Evolutionary conservation across 2,797 vertebrate genomes (phyloP).

Genomic region (Ctenopoma kingsleyae): DNA sequence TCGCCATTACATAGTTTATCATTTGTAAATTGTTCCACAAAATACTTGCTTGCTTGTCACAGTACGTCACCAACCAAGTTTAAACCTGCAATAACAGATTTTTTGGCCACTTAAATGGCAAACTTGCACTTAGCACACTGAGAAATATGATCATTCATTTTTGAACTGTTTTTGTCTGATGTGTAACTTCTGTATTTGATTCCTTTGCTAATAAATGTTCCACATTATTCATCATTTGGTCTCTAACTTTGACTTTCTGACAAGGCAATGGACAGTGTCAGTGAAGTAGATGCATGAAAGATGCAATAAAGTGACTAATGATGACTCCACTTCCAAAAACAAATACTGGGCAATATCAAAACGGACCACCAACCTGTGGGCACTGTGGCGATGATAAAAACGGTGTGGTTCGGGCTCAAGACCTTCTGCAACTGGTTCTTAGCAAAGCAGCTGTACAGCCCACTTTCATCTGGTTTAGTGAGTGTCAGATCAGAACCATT

Average conservation of each 20-base stretch:
- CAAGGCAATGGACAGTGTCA: too few relatives aligned
- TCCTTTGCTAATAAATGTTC: too few relatives aligned
- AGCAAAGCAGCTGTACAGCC: constrained; percentile 62
- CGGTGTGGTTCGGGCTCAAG: neutral
- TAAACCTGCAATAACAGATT: too few relatives aligned
- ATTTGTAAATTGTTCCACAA: too few relatives aligned
- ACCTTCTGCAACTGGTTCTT: rapidly evolving
- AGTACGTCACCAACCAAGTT: neutral
- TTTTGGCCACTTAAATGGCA: too few relatives aligned
- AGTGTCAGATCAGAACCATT: constrained; percentile 26
- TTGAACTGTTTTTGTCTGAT: too few relatives aligned
- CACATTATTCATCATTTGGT: too few relatives aligned
- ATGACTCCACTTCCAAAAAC: neutral
- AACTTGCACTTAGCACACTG: too few relatives aligned
- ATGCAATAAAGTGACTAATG: neutral
- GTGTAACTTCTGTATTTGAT: too few relatives aligned
- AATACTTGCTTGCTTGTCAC: neutral
- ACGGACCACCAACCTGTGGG: constrained; percentile 53
- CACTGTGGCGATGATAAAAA: constrained; percentile 52
- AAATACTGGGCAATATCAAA: neutral
- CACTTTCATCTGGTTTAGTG: constrained; percentile 58
- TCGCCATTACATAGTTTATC: neutral
- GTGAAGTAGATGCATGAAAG: too few relatives aligned
- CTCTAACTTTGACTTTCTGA: too few relatives aligned
- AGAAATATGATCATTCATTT: too few relatives aligned